Conservation (phyloP, 2,888 invertebrate genomes). For the Sialis lutaria region DNA sequence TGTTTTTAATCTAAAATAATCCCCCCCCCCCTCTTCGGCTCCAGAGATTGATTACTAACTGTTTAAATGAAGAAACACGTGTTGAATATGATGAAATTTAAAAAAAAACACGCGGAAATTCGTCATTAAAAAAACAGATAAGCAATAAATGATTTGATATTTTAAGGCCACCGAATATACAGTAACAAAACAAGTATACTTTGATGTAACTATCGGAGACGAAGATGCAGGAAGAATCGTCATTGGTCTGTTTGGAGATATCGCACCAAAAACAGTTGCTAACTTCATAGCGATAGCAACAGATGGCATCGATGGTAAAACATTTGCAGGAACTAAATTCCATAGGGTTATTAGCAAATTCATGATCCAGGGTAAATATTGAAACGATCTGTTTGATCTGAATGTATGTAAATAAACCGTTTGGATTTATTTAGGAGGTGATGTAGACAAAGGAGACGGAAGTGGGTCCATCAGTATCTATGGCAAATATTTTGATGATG, state of each 20-base stretch:
- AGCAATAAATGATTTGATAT: not conserved
- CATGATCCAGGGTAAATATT: constrained; percentile 68
- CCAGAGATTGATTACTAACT: too few species aligned
- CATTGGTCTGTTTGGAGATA: constrained; percentile 77
- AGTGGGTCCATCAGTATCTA: constrained; percentile 73
- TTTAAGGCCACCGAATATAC: constrained; percentile 42
- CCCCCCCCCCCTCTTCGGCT: too few species aligned
- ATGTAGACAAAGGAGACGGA: constrained; percentile 66
- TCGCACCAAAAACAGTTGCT: constrained; percentile 67
- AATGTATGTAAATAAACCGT: not conserved
- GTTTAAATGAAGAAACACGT: too few species aligned
- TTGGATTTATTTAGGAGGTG: constrained; percentile 45
- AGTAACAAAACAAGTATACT: constrained; percentile 66
- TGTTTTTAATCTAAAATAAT: too few species aligned
- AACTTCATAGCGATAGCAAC: constrained; percentile 74
- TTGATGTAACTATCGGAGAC: constrained; percentile 62
- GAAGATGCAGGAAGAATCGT: constrained; percentile 58
- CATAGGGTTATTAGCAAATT: constrained; percentile 77
- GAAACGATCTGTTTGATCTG: not conserved
- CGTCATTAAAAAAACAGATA: too few species aligned
- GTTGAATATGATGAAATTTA: too few species aligned
- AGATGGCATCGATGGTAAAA: constrained; percentile 54
- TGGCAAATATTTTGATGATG: constrained; percentile 72
- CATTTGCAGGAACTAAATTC: constrained; percentile 63
- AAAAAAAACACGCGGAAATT: too few species aligned